These are phyloP conservation scores for Dicycla oo DNA, from an alignment of 2,888 invertebrate species.

Conservation along the genomic window DNA sequence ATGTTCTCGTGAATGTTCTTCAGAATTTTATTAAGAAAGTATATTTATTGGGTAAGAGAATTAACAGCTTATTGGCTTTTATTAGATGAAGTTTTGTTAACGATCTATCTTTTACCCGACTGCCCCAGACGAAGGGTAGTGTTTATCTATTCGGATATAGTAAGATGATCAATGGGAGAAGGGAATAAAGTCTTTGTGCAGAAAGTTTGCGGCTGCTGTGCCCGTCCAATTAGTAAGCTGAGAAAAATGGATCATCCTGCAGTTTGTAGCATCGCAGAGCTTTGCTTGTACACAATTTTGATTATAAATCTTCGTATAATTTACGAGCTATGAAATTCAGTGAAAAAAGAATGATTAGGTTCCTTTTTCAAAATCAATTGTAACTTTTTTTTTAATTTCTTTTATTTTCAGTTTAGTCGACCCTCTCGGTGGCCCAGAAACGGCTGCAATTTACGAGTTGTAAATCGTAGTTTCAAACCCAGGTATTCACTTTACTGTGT, in stretches of 20 bases:
- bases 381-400: background rate
- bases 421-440: too few relatives aligned
- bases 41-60: slow-evolving; percentile 40
- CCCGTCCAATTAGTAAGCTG: slow-evolving; percentile 54
- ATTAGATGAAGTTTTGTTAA: slow-evolving; percentile 19
- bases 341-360: too few relatives aligned
- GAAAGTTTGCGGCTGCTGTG: slow-evolving; percentile 35
- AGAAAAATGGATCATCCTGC: slow-evolving; percentile 55
- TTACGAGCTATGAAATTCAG: background rate
- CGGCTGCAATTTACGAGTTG: too few relatives aligned
- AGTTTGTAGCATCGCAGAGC: slow-evolving; percentile 36
- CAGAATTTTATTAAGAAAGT: slow-evolving; percentile 41
- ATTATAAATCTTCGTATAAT: slow-evolving; percentile 13
- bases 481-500: too few relatives aligned
- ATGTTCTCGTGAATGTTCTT: slow-evolving; percentile 36
- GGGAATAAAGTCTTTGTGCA: slow-evolving; percentile 22
- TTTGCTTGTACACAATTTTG: slow-evolving; percentile 26
- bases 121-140: background rate
- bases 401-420: background rate
- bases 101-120: slow-evolving; percentile 4
- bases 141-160: slow-evolving; percentile 1
- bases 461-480: too few relatives aligned
- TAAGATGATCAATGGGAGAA: slow-evolving; percentile 40
- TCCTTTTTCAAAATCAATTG: background rate
- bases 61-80: slow-evolving; percentile 14